phyloP scores from a whole-genome alignment of 2,797 vertebrate species.

The Clamator glandarius region DNA sequence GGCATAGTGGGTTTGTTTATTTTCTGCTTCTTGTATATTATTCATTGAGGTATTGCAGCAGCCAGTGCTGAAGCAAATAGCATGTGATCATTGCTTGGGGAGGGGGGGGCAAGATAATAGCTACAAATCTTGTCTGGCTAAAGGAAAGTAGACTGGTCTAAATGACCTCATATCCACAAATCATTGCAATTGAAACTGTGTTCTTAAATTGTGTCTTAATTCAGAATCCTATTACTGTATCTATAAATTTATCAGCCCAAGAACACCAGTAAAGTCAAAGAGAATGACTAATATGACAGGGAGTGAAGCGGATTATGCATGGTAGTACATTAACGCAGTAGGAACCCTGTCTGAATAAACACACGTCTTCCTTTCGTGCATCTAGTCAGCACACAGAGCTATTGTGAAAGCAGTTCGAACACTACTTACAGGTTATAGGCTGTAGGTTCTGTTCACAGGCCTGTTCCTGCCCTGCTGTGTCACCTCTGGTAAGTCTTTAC shows the following conservation, averaged over 20 bases:
- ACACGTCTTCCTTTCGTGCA: background rate
- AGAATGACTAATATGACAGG: background rate
- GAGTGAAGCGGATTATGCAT: background rate
- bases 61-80: slow-evolving; percentile 42
- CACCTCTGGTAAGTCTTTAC: background rate
- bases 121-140: slow-evolving; percentile 34
- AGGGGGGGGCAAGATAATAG: background rate
- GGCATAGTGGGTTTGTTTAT: slow-evolving; percentile 33
- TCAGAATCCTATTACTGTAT: background rate
- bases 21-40: slow-evolving; percentile 41
- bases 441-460: background rate
- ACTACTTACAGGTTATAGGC: background rate
- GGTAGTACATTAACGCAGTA: background rate
- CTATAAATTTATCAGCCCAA: background rate
- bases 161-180: slow-evolving; percentile 63
- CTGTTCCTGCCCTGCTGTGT: background rate
- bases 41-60: slow-evolving; percentile 47
- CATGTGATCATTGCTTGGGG: slow-evolving; percentile 40
- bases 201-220: slow-evolving; percentile 47
- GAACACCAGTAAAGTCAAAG: background rate
- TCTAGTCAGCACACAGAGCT: background rate
- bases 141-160: background rate
- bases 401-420: background rate
- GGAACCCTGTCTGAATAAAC: background rate
- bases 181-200: background rate